Conservation (phyloP, 2,888 invertebrate species). For the Drosophila conformis region DNA sequence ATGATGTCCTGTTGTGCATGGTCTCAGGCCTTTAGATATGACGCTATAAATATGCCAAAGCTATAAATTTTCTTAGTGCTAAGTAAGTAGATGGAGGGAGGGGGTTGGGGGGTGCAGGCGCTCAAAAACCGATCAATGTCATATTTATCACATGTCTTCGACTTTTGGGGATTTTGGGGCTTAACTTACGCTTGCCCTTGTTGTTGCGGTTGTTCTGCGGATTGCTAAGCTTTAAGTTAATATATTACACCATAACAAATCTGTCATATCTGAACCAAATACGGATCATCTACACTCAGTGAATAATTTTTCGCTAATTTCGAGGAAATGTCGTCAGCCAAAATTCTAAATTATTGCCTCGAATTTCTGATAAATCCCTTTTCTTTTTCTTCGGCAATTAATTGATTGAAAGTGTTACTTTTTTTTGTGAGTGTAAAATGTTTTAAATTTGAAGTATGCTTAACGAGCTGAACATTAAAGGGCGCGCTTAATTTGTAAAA, state of each 20-base stretch:
- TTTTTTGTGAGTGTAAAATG: background rate
- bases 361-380: background rate
- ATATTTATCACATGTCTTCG: slow-evolving; percentile 78
- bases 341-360: background rate
- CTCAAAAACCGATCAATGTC: slow-evolving; percentile 82
- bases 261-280: background rate
- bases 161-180: slow-evolving; percentile 6
- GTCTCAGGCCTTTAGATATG: slow-evolving; percentile 63
- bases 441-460: slow-evolving; percentile 6
- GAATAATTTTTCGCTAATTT: background rate
- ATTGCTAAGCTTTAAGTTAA: slow-evolving; percentile 32
- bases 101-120: slow-evolving; percentile 21
- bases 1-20: slow-evolving; percentile 78
- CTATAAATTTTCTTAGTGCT: slow-evolving; percentile 70
- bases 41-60: slow-evolving; percentile 74
- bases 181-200: slow-evolving; percentile 12
- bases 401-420: background rate
- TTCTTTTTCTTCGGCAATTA: background rate
- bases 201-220: slow-evolving; percentile 33
- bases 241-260: slow-evolving; percentile 8
- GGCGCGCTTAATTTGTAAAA: slow-evolving; percentile 44
- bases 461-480: slow-evolving; percentile 41
- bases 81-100: slow-evolving; percentile 3
- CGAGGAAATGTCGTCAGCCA: background rate
- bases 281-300: background rate